Conservation (phyloP, 2,113 vertebrate genomes). For the Lynx canadensis region DNA sequence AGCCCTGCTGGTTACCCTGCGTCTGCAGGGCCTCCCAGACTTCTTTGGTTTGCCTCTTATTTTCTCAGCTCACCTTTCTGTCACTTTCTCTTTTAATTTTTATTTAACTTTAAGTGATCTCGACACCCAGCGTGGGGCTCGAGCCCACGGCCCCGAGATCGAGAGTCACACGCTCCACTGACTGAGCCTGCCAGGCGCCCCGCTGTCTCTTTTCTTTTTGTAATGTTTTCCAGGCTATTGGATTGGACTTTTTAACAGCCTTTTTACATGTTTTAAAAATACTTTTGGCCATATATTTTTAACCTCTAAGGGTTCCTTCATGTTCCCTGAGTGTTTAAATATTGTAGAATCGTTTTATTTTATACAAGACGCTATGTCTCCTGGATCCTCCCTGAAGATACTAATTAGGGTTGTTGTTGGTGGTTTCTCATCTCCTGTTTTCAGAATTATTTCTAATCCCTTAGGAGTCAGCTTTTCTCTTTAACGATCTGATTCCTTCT, state of each 20-base stretch:
- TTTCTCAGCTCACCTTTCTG: background rate
- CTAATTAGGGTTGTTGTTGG: background rate
- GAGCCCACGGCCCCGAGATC: too few relatives aligned
- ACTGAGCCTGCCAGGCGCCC: too few relatives aligned
- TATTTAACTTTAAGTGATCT: too few relatives aligned
- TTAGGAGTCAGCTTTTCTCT: background rate
- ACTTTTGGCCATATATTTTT: background rate
- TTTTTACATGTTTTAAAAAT: background rate
- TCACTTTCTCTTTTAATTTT: background rate
- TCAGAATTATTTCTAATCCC: background rate
- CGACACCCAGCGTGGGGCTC: too few relatives aligned
- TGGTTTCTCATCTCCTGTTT: background rate
- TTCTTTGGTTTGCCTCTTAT: background rate
- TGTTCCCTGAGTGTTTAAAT: background rate
- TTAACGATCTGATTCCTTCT: background rate
- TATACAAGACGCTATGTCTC: background rate
- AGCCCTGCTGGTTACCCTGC: background rate
- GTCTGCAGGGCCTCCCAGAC: background rate
- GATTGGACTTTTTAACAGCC: background rate
- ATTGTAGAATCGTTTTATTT: constrained; percentile 12
- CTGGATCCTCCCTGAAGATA: background rate
- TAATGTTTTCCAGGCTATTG: background rate
- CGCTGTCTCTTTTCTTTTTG: background rate
- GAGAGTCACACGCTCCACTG: too few relatives aligned
- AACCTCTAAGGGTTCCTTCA: background rate